phyloP scores from a whole-genome alignment of 2,113 vertebrate species.

The Apodemus sylvaticus region DNA sequence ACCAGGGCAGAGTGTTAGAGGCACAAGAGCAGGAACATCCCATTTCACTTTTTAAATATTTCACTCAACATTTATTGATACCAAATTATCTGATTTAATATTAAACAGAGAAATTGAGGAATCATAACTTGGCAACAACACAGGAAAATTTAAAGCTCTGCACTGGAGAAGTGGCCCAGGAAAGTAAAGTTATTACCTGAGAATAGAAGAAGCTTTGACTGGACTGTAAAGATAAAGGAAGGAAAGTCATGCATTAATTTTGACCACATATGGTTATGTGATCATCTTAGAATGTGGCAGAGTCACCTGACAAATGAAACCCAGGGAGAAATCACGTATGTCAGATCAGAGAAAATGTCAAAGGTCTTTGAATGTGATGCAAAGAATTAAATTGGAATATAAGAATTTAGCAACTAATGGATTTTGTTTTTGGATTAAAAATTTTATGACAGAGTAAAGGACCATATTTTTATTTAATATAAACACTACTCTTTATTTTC shows the following conservation, averaged over 20 bases:
- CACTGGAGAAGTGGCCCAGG: background rate
- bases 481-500: fast-evolving
- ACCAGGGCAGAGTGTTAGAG: no score
- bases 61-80: background rate
- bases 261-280: background rate
- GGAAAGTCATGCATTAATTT: background rate
- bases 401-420: background rate
- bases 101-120: background rate
- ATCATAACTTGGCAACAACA: background rate
- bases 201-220: background rate
- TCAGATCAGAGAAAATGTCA: fast-evolving
- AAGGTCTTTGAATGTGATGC: background rate
- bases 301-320: background rate
- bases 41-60: no score
- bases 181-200: background rate
- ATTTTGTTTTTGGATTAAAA: background rate
- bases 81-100: background rate
- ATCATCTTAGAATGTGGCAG: background rate
- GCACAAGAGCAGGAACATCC: no score
- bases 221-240: background rate
- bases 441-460: background rate
- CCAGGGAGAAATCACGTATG: background rate
- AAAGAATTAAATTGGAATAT: background rate
- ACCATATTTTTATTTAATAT: background rate
- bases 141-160: background rate